Evolutionary conservation across 2,888 invertebrate genomes (phyloP).

Genomic region (Sesia apiformis): DNA sequence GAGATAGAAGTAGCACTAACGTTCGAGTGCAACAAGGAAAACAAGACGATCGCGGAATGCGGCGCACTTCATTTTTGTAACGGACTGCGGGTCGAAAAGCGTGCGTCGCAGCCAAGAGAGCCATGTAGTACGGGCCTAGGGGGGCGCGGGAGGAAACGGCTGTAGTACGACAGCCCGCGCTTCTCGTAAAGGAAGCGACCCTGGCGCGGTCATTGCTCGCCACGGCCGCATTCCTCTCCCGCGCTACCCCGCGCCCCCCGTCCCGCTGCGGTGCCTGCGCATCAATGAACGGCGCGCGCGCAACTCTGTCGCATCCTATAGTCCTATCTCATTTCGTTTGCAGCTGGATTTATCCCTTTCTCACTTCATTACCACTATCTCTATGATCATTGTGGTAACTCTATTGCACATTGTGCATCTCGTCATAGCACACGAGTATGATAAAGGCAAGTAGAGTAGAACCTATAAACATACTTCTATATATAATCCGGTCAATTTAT

Average conservation of each 20-base stretch:
- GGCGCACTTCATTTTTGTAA: constrained; percentile 72
- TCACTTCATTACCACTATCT: constrained; percentile 14
- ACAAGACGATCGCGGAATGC: constrained; percentile 57
- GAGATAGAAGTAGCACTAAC: constrained; percentile 12
- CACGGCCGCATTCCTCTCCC: constrained; percentile 68
- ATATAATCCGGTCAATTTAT: too few species aligned
- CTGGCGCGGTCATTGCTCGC: constrained; percentile 74
- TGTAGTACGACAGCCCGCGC: constrained; percentile 69
- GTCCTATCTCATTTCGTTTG: constrained; percentile 42
- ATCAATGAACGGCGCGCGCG: constrained; percentile 70
- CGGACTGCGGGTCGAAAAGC: constrained; percentile 69
- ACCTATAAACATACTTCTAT: too few species aligned
- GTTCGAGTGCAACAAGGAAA: constrained; percentile 41
- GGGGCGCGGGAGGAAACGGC: constrained; percentile 33
- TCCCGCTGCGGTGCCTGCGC: constrained; percentile 55
- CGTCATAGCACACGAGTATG: too few species aligned
- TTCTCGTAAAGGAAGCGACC: constrained; percentile 74
- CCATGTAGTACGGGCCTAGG: constrained; percentile 52
- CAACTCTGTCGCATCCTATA: constrained; percentile 42
- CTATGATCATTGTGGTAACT: too few species aligned
- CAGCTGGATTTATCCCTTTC: constrained; percentile 20
- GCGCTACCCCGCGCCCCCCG: constrained; percentile 28
- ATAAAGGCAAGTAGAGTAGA: too few species aligned
- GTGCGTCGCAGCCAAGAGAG: constrained; percentile 49
- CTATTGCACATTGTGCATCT: too few species aligned